Base-by-base conservation (phyloP, 1,140 invertebrate genomes). In the Proctacanthus coquilletti region DNA sequence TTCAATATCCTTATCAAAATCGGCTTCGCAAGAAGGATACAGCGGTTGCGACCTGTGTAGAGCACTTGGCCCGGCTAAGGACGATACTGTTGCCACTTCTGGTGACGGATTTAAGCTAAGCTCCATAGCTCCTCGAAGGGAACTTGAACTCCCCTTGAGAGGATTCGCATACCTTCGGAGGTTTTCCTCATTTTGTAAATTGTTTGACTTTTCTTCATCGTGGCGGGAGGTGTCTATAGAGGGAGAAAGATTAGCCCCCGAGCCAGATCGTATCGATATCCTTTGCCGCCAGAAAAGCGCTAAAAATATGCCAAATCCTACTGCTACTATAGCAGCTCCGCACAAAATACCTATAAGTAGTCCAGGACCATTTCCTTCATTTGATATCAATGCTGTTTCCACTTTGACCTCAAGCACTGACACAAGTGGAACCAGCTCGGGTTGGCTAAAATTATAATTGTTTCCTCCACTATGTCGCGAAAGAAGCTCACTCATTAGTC, bases 101-200 rank as follows among this genome's bases (percentile, higher is more conserved):
- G 36, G 68, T 40, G 27, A 64, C 45, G 25, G 74, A 71, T 38
- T 77, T 40, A 34, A 68, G 65, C 46, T 77, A 54, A 52, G 45
- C 30, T 53, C 57, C 53, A 56, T 63, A 34, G 49, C 51, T 8
- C 58, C 50, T 5, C 59, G 44, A 21, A 63, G 39, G 1, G 60
- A 63, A 15, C 47, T 57, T 5, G 53, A 52, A 40, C 59, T 61
- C 38, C 61, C 60, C 30, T 63, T 63, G 0, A 63, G 39, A 0
- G 68, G 69, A 54, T 68, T 69, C 21, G 68, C 66, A 46, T 69
- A 66, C 68, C 75, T 60, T 23, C 84, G 69, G 17, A 88, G 63
- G 49, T 89, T 88, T 57, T 91, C 84, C 52, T 89, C 84, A 56
- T 88, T 88, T 53, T 88, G 84, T 29, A 87, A 62, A 54, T 89